phyloP scores from a whole-genome alignment of 1,140 invertebrate genomes.

The Caenorhabditis inopinata region DNA sequence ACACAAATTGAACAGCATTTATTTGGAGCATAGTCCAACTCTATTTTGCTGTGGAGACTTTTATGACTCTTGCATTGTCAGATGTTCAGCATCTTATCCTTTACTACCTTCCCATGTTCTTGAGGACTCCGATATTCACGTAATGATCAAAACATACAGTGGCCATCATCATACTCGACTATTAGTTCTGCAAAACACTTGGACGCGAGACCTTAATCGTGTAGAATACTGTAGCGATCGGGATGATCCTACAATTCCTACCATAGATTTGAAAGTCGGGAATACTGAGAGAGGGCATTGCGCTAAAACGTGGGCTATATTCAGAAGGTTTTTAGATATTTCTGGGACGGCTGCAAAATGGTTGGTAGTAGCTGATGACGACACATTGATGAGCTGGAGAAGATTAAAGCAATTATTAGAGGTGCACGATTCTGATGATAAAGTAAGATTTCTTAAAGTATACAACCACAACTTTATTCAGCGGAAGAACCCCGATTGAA shows the following conservation, averaged over 20 bases:
- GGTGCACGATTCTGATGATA: neutral
- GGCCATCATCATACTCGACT: conserved; percentile 41
- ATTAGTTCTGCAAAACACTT: conserved; percentile 3
- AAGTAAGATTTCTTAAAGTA: neutral
- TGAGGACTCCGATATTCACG: conserved; percentile 14
- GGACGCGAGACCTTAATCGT: neutral
- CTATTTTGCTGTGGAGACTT: neutral
- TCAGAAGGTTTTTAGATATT: neutral
- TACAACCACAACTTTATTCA: too few relatives aligned
- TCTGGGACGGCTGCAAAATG: neutral
- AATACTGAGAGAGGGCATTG: conserved; percentile 43
- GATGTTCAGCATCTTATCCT: neutral
- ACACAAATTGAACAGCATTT: neutral
- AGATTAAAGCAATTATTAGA: neutral
- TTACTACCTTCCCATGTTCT: neutral
- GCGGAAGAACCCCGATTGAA: too few relatives aligned
- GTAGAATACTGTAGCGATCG: conserved; percentile 30
- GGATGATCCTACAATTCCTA: neutral
- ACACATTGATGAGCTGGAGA: conserved; percentile 28
- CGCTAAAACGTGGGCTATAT: conserved; percentile 37
- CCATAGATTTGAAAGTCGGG: neutral
- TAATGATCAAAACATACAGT: conserved; percentile 37
- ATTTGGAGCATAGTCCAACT: neutral
- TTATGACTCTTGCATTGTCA: neutral
- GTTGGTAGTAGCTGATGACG: conserved; percentile 37